Evolutionary conservation across 2,113 vertebrate genomes (phyloP).

Genomic region (Muntiacus reevesi): DNA sequence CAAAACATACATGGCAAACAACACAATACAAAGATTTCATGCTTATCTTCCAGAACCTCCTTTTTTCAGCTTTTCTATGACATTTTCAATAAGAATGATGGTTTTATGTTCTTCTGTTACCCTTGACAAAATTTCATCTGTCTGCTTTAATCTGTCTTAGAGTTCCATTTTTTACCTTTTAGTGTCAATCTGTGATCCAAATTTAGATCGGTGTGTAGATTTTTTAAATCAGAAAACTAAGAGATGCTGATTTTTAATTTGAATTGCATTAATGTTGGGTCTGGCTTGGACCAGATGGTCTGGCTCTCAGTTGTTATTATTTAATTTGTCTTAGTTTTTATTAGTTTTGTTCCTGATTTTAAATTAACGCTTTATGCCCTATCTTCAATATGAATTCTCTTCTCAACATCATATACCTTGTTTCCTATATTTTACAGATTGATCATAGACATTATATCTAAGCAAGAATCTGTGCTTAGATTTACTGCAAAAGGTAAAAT

Average conservation of each 20-base stretch:
- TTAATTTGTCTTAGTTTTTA: slow-evolving; percentile 41
- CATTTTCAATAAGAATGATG: neutral
- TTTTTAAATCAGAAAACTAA: slow-evolving; percentile 15
- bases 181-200: neutral
- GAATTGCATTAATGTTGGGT: neutral
- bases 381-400: slow-evolving; percentile 14
- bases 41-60: neutral
- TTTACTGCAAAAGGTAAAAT: slow-evolving; percentile 21
- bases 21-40: slow-evolving; percentile 19
- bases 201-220: slow-evolving; percentile 10
- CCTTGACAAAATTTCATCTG: neutral
- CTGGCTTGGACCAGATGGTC: slow-evolving; percentile 23
- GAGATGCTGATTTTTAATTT: slow-evolving; percentile 30
- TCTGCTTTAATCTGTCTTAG: slow-evolving; percentile 13
- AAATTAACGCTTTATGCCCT: slow-evolving; percentile 1
- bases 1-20: neutral
- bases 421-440: neutral
- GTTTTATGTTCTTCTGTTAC: slow-evolving; percentile 24
- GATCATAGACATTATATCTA: neutral
- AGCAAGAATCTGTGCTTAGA: neutral
- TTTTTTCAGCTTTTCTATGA: neutral
- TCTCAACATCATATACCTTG: neutral
- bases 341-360: slow-evolving; percentile 33
- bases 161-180: neutral
- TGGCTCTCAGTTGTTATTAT: neutral